These are phyloP conservation scores for Delia radicum DNA, from an alignment of 1,140 invertebrate species.

Conservation along the genomic window DNA sequence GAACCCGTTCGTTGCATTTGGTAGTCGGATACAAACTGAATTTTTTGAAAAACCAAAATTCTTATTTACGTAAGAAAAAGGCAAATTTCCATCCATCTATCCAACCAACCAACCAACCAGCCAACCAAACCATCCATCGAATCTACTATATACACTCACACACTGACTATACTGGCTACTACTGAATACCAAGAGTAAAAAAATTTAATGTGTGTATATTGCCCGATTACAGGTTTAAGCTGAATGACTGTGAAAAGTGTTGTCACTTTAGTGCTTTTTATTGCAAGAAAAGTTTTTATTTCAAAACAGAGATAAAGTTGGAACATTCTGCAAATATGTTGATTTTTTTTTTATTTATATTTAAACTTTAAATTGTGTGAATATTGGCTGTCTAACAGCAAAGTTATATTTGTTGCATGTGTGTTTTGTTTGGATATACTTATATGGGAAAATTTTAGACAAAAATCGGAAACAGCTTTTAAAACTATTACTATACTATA, in stretches of 20 bases:
- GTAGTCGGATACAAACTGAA: slow-evolving; percentile 31
- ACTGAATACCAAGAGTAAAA: background rate
- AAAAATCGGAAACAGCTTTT: too few relatives aligned
- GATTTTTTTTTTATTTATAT: too few relatives aligned
- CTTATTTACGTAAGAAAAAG: slow-evolving; percentile 29
- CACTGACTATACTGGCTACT: background rate
- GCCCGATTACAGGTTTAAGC: slow-evolving; percentile 3
- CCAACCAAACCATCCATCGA: background rate
- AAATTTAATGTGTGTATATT: background rate
- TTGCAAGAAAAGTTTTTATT: too few relatives aligned
- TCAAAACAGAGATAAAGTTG: too few relatives aligned
- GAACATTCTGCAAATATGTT: too few relatives aligned
- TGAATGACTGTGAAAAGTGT: slow-evolving; percentile 20
- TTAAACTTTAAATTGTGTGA: too few relatives aligned
- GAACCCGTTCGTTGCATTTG: slow-evolving; percentile 29
- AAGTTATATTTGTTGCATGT: too few relatives aligned
- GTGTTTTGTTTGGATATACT: too few relatives aligned
- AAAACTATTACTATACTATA: too few relatives aligned
- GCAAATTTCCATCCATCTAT: slow-evolving; percentile 30
- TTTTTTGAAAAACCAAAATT: slow-evolving; percentile 30
- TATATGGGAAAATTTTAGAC: too few relatives aligned
- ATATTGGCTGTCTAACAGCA: too few relatives aligned
- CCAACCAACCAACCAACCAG: background rate
- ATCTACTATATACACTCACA: background rate
- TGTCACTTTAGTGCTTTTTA: background rate